Percentiles rank a stretch among this genome's conserved stretches.
Evolutionary conservation across 2,888 invertebrate species (phyloP).

Genomic region (Hemithea aestivaria): DNA sequence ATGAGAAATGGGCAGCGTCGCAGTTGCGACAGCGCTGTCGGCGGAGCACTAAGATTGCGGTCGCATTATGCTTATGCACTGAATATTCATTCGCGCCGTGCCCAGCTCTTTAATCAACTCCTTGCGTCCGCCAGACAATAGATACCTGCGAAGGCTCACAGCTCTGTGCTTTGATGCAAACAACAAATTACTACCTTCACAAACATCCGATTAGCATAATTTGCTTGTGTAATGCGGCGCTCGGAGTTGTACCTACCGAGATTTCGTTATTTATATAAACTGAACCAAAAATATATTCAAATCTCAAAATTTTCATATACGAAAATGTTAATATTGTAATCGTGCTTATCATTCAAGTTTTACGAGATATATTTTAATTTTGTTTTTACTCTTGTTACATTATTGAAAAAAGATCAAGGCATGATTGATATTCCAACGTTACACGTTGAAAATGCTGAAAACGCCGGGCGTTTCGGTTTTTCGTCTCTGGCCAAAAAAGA

Average conservation of each 20-base stretch:
- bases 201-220: conserved; percentile 7
- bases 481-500: conserved; percentile 70
- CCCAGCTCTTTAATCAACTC: conserved; percentile 64
- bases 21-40: conserved; percentile 54
- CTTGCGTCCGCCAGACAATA: conserved; percentile 40
- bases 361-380: conserved; percentile 37
- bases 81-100: conserved; percentile 65
- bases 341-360: too few species aligned
- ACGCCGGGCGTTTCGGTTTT: conserved; percentile 65
- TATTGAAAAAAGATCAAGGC: conserved; percentile 75
- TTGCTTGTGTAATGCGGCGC: neutral
- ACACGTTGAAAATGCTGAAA: conserved; percentile 70
- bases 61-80: conserved; percentile 65
- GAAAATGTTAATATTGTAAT: too few species aligned
- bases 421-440: conserved; percentile 76
- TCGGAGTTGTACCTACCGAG: too few species aligned
- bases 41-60: conserved; percentile 57
- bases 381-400: conserved; percentile 59
- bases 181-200: conserved; percentile 16
- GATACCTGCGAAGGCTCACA: conserved; percentile 37
- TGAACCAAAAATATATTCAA: too few species aligned
- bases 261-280: too few species aligned
- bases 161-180: conserved; percentile 14
- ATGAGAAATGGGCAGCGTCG: conserved; percentile 70
- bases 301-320: too few species aligned